Percentiles rank a stretch among this genome's conserved stretches.
Evolutionary conservation across 2,797 vertebrate genomes (phyloP).

Genomic region (Myotis pilosus): DNA sequence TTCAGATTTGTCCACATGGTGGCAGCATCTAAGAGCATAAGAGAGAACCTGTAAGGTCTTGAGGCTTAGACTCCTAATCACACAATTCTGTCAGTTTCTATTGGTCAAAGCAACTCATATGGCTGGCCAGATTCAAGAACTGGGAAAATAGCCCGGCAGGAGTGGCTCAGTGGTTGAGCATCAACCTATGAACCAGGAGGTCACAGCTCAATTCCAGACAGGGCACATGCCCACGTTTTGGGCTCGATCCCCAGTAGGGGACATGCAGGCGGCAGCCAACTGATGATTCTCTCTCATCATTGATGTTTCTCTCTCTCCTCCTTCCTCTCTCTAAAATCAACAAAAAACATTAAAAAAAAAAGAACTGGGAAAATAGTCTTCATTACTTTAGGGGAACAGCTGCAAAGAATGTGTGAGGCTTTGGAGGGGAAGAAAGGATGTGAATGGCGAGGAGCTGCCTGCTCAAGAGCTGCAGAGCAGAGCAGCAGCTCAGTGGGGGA

Average conservation of each 20-base stretch:
- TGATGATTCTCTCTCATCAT: too few species aligned
- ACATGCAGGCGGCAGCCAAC: too few species aligned
- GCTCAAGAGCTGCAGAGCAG: neutral
- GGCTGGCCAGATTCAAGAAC: neutral
- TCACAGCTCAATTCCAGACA: too few species aligned
- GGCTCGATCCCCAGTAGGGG: too few species aligned
- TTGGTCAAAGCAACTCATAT: neutral
- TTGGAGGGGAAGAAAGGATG: neutral
- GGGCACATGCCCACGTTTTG: too few species aligned
- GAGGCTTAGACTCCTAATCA: neutral
- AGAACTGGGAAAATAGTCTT: neutral
- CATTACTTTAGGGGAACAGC: neutral
- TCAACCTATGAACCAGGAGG: too few species aligned
- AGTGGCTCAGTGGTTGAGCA: too few species aligned
- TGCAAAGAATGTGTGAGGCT: neutral
- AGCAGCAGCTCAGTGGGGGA: neutral
- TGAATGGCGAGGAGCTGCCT: neutral
- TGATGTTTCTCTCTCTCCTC: too few species aligned
- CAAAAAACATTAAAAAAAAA: too few species aligned
- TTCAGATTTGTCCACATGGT: neutral
- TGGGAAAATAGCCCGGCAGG: neutral
- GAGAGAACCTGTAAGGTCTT: neutral
- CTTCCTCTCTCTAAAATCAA: too few species aligned
- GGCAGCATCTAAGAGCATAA: neutral
- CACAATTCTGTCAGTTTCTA: neutral